Base-by-base conservation (phyloP, 2,888 invertebrate genomes). In the Eristalis intricaria region DNA sequence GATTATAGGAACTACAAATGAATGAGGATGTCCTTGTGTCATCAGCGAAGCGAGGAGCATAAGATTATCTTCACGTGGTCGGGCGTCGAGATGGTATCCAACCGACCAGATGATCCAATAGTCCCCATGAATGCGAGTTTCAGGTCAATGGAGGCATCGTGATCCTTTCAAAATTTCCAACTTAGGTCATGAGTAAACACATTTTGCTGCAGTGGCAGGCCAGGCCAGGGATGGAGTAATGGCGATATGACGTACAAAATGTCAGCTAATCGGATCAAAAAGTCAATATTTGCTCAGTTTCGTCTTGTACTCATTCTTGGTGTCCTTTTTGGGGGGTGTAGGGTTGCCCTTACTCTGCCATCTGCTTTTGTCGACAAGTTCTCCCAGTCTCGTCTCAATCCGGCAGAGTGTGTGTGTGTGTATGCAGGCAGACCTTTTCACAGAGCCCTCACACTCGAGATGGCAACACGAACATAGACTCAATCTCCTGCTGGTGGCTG, bases 221-320 rank as follows among this genome's bases (percentile, higher is more conserved):
- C 56, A 35, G 73, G 65, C 63, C 56, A 35, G 73, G 65, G 58
- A 69, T 26, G 66, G 58, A 60, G n/a, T 40, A 35, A 73, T 64
- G 73, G 40, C 64, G 58, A 63, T 73, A 73, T 64, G 56, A 35
- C 29, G 82, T 35, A 70, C 77, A 75, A 70, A 82, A 70, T 78
- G 74, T 73, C 83, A 73, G 75, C 83, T 83, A 87, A 87, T 87
- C 86, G 79, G 70, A 83, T 87, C 75, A 68, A 66, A 87, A 83
- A 83, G 86, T 87, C 86, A 87, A 87, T 83, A 87, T 87, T 87
- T 79, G 66, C 43, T 35, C 69, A 83, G 83, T 82, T 70, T 73
- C 74, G 70, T 74, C 75, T 78, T 70, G 61, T 80, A 61, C 74
- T 75, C 65, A 40, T 35, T 35, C 32, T 26, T 60, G 8, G 38